A percentile compares a stretch with the other conserved stretches of the same genome.
phyloP scores from a whole-genome alignment of 2,888 invertebrate genomes.

The Dolichomitus sp. region DNA sequence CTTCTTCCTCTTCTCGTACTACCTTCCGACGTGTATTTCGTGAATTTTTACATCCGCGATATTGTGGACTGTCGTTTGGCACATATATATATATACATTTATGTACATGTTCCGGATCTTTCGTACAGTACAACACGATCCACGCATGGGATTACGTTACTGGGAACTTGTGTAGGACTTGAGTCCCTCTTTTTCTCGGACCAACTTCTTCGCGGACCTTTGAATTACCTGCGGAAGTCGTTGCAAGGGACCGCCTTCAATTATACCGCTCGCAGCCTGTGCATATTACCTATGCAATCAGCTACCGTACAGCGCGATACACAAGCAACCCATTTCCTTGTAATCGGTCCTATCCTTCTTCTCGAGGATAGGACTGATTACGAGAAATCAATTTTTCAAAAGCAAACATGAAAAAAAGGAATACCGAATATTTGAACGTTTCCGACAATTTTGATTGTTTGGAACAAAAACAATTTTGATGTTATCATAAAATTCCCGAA shows the following conservation, averaged over 20 bases:
- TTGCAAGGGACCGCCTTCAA: constrained; percentile 74
- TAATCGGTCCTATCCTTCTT: constrained; percentile 6
- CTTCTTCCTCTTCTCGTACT: constrained; percentile 26
- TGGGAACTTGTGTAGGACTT: constrained; percentile 25
- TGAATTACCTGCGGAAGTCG: constrained; percentile 79
- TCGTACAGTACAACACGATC: constrained; percentile 29
- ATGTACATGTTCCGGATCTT: constrained; percentile 8
- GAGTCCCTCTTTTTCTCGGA: constrained; percentile 25
- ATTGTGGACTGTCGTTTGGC: constrained; percentile 15
- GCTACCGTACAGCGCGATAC: constrained; percentile 17
- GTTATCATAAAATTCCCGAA: too few species aligned
- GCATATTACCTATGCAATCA: constrained; percentile 24
- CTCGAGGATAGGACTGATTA: too few species aligned
- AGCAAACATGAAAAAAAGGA: too few species aligned
- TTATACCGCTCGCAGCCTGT: constrained; percentile 62
- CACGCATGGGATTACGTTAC: constrained; percentile 40
- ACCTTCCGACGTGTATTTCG: constrained; percentile 28
- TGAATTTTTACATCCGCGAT: constrained; percentile 49
- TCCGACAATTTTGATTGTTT: too few species aligned
- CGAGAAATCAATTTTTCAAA: too few species aligned
- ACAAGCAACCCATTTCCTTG: constrained; percentile 4
- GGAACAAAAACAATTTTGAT: too few species aligned
- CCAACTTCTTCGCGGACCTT: constrained; percentile 66
- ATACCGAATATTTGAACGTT: too few species aligned
- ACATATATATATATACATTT: background rate